Base-by-base conservation (phyloP, 1,140 invertebrate species). In the Hestina assimilis region DNA sequence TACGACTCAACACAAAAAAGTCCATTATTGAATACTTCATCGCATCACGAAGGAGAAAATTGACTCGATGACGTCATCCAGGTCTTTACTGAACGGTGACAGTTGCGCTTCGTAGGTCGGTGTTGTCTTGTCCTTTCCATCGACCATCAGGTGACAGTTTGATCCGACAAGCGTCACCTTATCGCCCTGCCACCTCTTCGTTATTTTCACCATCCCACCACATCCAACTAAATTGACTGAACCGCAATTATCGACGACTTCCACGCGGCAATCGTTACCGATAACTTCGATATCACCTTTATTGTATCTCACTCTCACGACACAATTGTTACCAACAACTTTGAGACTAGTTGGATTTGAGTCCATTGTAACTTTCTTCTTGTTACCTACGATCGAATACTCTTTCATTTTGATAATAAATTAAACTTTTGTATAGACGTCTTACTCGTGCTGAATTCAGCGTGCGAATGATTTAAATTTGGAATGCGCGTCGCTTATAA, bases 41-140 rank as follows among this genome's bases (percentile, higher is more conserved):
- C 83, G 84, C 81, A 86, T 87, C 42, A 86, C 83, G 53, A 88
- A 88, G 14, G 80, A 75, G 61, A 88, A 88, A 54, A 88, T 82
- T 0, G 83, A 83, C 38, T 88, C 83, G 28, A 88, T 83, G 21
- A 88, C 82, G 42, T 86, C 83, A 69, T 88, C 81, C 69, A 88
- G 54, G 23, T 85, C 77, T 63, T 83, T 83, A 65, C 80, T 85
- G 66, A 88, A 86, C 1, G 85, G 85, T 0, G 85, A 88, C 20
- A 86, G 63, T 40, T 88, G 85, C 4, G 81, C 72, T 54, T 85
- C 82, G 61, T 74, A 82, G 4, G 62, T 62, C 2, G 62, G 63
- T 2, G 64, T 31, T 8, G 68, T 56, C 48, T 81, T 84, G 48
- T 79, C 69, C 59, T 85, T 81, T 2, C 84, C 84, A 4, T 81